These are phyloP conservation scores for Drosophila equinoxialis DNA, from an alignment of 1,140 invertebrate species.

Conservation along the genomic window DNA sequence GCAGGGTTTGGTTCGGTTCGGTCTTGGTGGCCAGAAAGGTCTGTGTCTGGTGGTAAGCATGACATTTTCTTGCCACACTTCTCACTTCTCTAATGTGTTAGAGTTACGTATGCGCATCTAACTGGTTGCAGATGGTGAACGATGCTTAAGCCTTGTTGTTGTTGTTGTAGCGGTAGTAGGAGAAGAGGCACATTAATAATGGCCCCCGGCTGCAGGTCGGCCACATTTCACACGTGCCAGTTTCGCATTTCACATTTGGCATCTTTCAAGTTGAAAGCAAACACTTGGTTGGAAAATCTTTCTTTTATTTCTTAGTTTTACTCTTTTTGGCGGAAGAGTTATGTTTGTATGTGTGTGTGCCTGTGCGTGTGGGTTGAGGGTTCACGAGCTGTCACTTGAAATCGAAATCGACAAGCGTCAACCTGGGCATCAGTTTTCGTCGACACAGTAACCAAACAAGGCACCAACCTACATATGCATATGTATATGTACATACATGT, in stretches of 20 bases:
- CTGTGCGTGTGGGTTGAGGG: constrained; percentile 22
- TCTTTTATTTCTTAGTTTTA: constrained; percentile 14
- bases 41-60: constrained; percentile 2
- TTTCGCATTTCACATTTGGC: constrained; percentile 31
- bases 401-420: constrained; percentile 2
- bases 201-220: constrained; percentile 11
- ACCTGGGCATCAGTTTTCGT: constrained; percentile 19
- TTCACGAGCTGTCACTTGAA: constrained; percentile 21
- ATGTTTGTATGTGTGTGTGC: not conserved
- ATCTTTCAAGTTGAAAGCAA: constrained; percentile 43
- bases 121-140: constrained; percentile 22
- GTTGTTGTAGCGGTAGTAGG: too few relatives aligned
- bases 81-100: not conserved
- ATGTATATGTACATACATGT: not conserved
- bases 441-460: constrained; percentile 34
- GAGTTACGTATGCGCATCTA: constrained; percentile 18
- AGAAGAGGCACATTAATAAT: constrained; percentile 35
- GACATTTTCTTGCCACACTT: constrained; percentile 7
- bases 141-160: constrained; percentile 41
- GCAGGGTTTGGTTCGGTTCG: not conserved
- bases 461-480: not conserved
- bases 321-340: constrained; percentile 39
- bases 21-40: too few relatives aligned
- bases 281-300: constrained; percentile 28
- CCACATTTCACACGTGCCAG: constrained; percentile 37